phyloP scores from a whole-genome alignment of 2,888 invertebrate genomes.

The Hydrotaea diabolus region DNA sequence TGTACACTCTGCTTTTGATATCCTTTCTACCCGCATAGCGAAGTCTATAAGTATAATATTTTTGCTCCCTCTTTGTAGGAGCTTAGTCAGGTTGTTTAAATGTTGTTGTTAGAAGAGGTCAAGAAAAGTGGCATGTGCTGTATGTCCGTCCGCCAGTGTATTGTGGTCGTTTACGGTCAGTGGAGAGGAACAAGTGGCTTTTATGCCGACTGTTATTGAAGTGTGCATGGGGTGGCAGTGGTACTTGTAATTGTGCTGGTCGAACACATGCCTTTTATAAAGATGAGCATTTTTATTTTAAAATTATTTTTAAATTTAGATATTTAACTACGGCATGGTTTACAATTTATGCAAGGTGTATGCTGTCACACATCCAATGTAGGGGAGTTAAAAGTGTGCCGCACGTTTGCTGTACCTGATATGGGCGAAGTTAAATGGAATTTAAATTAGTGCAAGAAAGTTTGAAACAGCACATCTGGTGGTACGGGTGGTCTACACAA shows the following conservation, averaged over 20 bases:
- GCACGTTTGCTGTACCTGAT: not conserved
- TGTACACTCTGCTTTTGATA: not conserved
- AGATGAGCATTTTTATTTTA: not conserved
- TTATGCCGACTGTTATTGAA: not conserved
- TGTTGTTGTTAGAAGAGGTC: not conserved
- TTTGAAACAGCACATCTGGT: no score
- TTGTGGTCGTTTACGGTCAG: conserved; percentile 26
- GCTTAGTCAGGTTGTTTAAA: not conserved
- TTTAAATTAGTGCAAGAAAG: not conserved
- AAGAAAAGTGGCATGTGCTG: conserved; percentile 5
- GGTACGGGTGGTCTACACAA: no score
- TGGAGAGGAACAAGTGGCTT: conserved; percentile 33
- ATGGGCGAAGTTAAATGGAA: not conserved
- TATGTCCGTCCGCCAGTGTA: not conserved
- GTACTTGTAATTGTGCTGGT: not conserved
- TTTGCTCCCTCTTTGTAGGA: not conserved
- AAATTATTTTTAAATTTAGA: not conserved
- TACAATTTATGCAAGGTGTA: conserved; percentile 1
- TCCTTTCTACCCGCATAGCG: not conserved
- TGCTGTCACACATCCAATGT: not conserved
- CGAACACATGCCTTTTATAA: not conserved
- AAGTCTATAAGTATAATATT: not conserved
- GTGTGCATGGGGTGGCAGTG: not conserved
- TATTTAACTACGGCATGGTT: not conserved
- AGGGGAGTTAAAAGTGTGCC: not conserved